Conservation (phyloP, 2,797 vertebrate species). For the Molossus alvarezi region DNA sequence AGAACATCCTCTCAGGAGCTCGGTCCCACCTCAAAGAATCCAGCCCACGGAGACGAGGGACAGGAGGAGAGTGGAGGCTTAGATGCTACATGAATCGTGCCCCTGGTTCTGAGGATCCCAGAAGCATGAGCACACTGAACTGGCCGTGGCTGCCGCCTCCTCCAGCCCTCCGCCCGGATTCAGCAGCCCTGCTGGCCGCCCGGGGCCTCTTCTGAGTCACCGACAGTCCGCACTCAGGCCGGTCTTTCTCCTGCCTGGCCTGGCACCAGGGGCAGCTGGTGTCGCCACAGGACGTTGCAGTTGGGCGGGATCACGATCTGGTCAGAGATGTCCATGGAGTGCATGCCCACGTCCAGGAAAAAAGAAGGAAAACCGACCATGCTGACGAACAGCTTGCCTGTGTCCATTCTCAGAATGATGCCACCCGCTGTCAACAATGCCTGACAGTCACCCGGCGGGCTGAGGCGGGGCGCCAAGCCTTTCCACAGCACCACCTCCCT, state of each 20-base stretch:
- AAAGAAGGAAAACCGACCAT: rapidly evolving
- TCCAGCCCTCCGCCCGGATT: neutral
- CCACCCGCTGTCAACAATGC: rapidly evolving
- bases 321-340: neutral
- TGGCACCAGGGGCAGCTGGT: constrained; percentile 73
- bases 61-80: neutral
- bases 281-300: constrained; percentile 32
- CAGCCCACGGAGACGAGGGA: neutral
- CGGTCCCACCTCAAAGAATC: rapidly evolving
- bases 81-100: rapidly evolving
- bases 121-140: neutral
- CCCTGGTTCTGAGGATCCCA: neutral
- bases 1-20: neutral
- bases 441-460: rapidly evolving
- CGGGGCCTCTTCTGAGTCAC: constrained; percentile 74
- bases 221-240: neutral
- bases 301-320: neutral
- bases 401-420: rapidly evolving
- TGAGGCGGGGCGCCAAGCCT: rapidly evolving
- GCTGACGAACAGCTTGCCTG: neutral
- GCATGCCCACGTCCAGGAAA: neutral
- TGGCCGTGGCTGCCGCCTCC: neutral
- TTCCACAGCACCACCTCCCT: rapidly evolving
- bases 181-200: neutral
- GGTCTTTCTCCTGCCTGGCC: constrained; percentile 73